Conservation (phyloP, 2,113 vertebrate species). For the Fulmarus glacialis region DNA sequence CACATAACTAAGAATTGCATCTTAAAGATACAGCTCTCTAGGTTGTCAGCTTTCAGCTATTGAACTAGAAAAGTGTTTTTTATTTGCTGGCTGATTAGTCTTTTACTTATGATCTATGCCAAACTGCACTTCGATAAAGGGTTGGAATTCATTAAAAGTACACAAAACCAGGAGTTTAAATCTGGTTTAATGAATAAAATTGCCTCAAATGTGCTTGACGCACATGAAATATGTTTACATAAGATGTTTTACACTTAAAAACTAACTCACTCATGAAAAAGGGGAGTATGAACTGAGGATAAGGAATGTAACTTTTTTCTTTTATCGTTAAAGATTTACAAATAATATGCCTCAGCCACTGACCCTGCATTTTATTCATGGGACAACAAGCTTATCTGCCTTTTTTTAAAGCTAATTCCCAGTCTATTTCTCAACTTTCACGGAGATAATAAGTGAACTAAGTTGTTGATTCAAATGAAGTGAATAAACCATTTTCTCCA, state of each 20-base stretch:
- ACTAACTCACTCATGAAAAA: neutral
- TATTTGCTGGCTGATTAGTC: neutral
- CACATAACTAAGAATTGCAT: neutral
- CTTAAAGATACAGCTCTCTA: neutral
- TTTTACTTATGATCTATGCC: neutral
- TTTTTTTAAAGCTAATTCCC: neutral
- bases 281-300: neutral
- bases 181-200: neutral
- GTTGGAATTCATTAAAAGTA: conserved; percentile 3
- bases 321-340: neutral
- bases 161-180: neutral
- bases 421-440: neutral
- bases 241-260: neutral
- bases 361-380: neutral
- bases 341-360: neutral
- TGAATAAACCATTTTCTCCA: neutral
- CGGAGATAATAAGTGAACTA: neutral
- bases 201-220: neutral
- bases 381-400: neutral
- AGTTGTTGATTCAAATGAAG: neutral
- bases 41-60: neutral
- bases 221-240: neutral
- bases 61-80: neutral
- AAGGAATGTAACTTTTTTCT: neutral
- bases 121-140: neutral